These are phyloP conservation scores for Muraenolepis orangiensis DNA, from an alignment of 2,797 vertebrate genomes.

Conservation along the genomic window DNA sequence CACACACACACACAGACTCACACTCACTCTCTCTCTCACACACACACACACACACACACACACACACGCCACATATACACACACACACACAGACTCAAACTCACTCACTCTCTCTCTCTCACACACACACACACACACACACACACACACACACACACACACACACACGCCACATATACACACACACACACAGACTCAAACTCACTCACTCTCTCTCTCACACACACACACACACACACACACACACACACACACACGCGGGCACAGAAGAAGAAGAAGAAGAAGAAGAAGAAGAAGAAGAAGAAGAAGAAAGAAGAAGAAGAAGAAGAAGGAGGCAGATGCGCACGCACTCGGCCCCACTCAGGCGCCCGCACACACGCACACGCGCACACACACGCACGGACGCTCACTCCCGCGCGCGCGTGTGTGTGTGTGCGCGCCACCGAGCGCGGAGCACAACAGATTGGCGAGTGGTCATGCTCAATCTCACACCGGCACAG, in stretches of 20 bases:
- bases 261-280: slow-evolving; percentile 64
- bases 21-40: too few relatives aligned
- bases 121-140: slow-evolving; percentile 60
- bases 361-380: slow-evolving; percentile 52
- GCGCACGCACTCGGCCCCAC: slow-evolving; percentile 35
- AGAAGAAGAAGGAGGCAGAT: not conserved
- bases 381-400: slow-evolving; percentile 25
- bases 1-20: slow-evolving; percentile 36
- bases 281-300: not conserved
- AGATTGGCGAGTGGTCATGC: slow-evolving; percentile 53
- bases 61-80: slow-evolving; percentile 56
- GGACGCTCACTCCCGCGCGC: slow-evolving; percentile 22
- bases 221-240: slow-evolving; percentile 62
- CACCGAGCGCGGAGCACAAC: slow-evolving; percentile 30
- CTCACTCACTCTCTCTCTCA: too few relatives aligned
- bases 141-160: slow-evolving; percentile 60
- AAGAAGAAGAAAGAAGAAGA: slow-evolving; percentile 49
- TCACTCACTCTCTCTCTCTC: too few relatives aligned
- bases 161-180: slow-evolving; percentile 66
- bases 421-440: not conserved
- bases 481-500: slow-evolving; percentile 19
- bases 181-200: slow-evolving; percentile 46
- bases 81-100: slow-evolving; percentile 58
- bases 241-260: slow-evolving; percentile 58
- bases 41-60: slow-evolving; percentile 69